phyloP scores from a whole-genome alignment of 2,113 vertebrate species.

The Coracopsis vasa region DNA sequence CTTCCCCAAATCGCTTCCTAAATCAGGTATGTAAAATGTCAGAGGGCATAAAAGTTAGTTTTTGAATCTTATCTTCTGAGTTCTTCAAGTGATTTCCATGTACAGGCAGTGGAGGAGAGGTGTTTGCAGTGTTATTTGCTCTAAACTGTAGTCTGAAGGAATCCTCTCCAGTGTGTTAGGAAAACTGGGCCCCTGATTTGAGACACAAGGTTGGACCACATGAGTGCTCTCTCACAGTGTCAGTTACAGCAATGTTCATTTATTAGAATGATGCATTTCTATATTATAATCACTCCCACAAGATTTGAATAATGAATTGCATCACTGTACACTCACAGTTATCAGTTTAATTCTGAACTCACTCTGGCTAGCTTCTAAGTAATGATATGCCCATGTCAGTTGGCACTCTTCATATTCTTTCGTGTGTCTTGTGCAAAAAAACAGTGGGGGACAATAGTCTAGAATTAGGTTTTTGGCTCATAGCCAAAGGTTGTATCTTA shows the following conservation, averaged over 20 bases:
- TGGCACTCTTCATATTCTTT: neutral
- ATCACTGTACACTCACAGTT: neutral
- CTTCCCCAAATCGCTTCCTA: constrained; percentile 84
- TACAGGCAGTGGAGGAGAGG: neutral
- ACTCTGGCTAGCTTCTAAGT: neutral
- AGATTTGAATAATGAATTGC: neutral
- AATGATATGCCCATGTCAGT: neutral
- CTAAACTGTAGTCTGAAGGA: neutral
- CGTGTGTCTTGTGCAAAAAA: neutral
- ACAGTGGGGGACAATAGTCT: neutral
- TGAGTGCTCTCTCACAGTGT: neutral
- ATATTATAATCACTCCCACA: neutral
- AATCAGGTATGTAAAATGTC: constrained; percentile 71
- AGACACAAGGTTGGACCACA: neutral
- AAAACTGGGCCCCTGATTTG: neutral
- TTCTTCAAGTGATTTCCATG: neutral
- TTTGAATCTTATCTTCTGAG: neutral
- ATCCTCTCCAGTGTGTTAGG: neutral
- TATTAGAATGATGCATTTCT: neutral
- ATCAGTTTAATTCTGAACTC: neutral
- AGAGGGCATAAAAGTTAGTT: neutral
- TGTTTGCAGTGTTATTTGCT: neutral
- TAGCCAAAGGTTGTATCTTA: neutral
- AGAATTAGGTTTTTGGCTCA: neutral
- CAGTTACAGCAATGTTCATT: neutral